Evolutionary conservation across 2,888 invertebrate species (phyloP).

Genomic region (Candidula unifasciata): DNA sequence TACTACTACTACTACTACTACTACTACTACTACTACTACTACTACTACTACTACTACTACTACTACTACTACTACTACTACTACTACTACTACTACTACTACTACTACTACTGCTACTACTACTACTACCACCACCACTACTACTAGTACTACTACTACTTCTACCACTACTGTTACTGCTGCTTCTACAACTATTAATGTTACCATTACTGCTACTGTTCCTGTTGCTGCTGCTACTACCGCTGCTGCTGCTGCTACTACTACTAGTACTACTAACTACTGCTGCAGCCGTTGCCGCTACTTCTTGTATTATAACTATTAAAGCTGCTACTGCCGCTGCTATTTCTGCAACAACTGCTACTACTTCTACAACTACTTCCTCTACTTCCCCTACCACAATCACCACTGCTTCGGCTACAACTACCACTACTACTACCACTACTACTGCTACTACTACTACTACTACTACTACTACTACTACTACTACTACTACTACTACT

Average conservation of each 20-base stretch:
- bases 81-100: slow-evolving; percentile 8
- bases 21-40: slow-evolving; percentile 23
- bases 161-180: not conserved
- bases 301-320: not conserved
- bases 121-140: too few relatives aligned
- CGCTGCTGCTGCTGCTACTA: not conserved
- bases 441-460: not conserved
- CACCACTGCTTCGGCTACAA: not conserved
- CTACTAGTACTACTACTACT: not conserved
- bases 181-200: not conserved
- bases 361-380: not conserved
- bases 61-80: slow-evolving; percentile 15
- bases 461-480: slow-evolving; percentile 3
- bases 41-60: slow-evolving; percentile 1
- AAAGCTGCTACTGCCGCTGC: not conserved
- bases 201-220: too few relatives aligned
- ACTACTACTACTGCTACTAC: not conserved
- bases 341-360: not conserved
- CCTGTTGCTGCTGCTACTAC: not conserved
- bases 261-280: not conserved
- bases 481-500: not conserved
- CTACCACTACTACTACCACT: not conserved
- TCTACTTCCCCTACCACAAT: not conserved
- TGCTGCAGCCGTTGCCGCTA: not conserved
- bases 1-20: slow-evolving; percentile 15